phyloP scores from a whole-genome alignment of 1,140 invertebrate genomes.

The Heliconius congener region DNA sequence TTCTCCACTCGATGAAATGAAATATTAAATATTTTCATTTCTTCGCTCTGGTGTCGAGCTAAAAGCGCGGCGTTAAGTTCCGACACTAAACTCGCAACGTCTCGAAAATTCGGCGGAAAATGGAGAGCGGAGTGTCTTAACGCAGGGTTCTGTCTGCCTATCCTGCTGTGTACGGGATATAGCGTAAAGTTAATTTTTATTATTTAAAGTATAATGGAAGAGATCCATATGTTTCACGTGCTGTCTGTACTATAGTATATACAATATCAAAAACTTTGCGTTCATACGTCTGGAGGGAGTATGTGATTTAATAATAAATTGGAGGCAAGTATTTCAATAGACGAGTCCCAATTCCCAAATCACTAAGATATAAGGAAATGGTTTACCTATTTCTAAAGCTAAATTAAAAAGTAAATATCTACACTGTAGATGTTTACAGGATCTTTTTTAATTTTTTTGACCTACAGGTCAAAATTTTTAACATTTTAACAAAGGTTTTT shows the following conservation, averaged over 20 bases:
- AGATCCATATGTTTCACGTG: neutral
- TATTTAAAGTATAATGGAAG: neutral
- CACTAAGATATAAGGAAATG: neutral
- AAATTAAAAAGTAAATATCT: neutral
- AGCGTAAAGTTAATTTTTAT: no score
- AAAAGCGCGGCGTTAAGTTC: no score
- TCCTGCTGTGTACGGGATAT: no score
- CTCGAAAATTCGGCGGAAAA: no score
- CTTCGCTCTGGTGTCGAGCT: no score
- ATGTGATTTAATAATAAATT: slow-evolving; percentile 18
- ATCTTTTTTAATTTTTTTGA: neutral
- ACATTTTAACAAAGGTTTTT: neutral
- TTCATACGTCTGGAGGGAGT: slow-evolving; percentile 16
- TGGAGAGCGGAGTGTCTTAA: no score
- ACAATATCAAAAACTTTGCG: neutral
- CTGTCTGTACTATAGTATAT: neutral
- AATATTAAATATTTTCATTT: no score
- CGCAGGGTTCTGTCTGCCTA: no score
- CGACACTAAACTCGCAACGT: no score
- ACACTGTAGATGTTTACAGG: neutral
- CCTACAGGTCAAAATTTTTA: neutral
- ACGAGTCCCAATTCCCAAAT: slow-evolving; percentile 19
- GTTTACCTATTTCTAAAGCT: neutral
- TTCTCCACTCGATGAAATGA: no score
- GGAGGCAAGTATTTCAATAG: slow-evolving; percentile 26